Conservation (phyloP, 2,797 vertebrate species). For the Xiphophorus birchmanni region DNA sequence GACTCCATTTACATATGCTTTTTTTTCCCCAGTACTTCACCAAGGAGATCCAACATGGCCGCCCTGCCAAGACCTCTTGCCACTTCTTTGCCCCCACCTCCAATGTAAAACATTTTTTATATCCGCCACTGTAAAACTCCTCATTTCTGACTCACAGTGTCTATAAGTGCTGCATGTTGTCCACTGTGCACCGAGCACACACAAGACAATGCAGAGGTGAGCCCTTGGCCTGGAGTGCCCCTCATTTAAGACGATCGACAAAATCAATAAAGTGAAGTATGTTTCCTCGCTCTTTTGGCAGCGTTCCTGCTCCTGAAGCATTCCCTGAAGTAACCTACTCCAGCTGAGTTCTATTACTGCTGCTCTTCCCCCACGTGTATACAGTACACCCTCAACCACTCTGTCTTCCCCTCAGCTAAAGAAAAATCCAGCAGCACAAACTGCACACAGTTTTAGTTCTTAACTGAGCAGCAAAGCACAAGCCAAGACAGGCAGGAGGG, state of each 20-base stretch:
- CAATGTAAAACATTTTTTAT: background rate
- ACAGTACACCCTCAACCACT: constrained; percentile 66
- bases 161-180: constrained; percentile 52
- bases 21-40: too few relatives aligned
- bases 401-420: constrained; percentile 63
- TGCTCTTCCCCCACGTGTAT: constrained; percentile 68
- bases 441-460: constrained; percentile 35
- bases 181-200: constrained; percentile 52
- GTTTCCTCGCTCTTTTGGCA: constrained; percentile 79
- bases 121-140: constrained; percentile 9
- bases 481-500: constrained; percentile 30
- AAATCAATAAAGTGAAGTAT: constrained; percentile 87
- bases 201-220: constrained; percentile 75
- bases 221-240: constrained; percentile 81
- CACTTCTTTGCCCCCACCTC: background rate
- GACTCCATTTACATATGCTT: background rate
- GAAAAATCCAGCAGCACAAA: constrained; percentile 65
- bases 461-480: constrained; percentile 24
- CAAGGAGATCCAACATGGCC: too few relatives aligned
- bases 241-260: constrained; percentile 86
- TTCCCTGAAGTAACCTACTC: constrained; percentile 72
- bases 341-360: constrained; percentile 79
- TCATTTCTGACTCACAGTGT: constrained; percentile 23
- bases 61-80: background rate
- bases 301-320: constrained; percentile 69